Evolutionary conservation across 1,140 invertebrate species (phyloP).

Genomic region (Drosophila orena): DNA sequence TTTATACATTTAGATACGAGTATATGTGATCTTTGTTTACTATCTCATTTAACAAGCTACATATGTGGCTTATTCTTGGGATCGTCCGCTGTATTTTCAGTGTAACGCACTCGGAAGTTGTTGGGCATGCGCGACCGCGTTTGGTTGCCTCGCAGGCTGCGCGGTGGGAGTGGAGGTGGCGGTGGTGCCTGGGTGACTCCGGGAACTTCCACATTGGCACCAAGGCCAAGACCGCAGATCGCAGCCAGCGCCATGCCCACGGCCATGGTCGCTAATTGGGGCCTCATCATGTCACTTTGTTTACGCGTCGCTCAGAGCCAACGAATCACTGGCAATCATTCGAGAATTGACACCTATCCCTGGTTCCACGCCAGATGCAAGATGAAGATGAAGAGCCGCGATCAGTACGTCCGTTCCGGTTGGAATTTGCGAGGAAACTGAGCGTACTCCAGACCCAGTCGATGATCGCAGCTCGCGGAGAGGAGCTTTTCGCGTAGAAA

Average conservation of each 20-base stretch:
- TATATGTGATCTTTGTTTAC: too few species aligned
- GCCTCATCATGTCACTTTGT: constrained; percentile 33
- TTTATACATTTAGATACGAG: too few species aligned
- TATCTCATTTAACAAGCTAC: too few species aligned
- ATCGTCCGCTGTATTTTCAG: constrained; percentile 14
- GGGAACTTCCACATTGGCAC: constrained; percentile 13
- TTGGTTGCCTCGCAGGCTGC: background rate
- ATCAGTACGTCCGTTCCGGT: constrained; percentile 29
- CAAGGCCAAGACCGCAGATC: constrained; percentile 14
- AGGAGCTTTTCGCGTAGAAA: constrained; percentile 11
- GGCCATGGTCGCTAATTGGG: constrained; percentile 16
- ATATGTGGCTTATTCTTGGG: constrained; percentile 1
- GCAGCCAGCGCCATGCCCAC: background rate
- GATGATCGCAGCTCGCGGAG: background rate
- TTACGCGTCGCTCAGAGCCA: constrained; percentile 12
- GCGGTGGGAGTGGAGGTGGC: background rate
- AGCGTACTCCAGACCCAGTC: constrained; percentile 4
- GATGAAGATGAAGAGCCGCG: background rate
- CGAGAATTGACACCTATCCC: constrained; percentile 9
- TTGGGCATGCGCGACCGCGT: constrained; percentile 18
- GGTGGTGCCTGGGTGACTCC: constrained; percentile 12
- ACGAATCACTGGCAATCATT: constrained; percentile 12
- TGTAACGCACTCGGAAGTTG: constrained; percentile 63
- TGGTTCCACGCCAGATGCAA: constrained; percentile 3
- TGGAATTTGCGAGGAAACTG: constrained; percentile 42